phyloP scores from a whole-genome alignment of 2,113 vertebrate species.

The Okapia johnstoni region DNA sequence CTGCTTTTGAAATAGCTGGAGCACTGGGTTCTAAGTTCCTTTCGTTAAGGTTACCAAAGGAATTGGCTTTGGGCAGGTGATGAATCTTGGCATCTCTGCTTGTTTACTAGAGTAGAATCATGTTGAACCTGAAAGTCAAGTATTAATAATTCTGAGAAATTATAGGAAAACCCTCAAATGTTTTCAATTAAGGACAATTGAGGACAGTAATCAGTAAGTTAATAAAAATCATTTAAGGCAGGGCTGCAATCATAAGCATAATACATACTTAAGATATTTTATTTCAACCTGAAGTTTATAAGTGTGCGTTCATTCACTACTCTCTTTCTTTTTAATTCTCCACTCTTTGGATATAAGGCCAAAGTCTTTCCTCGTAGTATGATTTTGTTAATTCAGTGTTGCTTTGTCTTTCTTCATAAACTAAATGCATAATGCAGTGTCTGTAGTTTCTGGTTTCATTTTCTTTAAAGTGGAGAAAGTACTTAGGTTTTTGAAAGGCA shows the following conservation, averaged over 20 bases:
- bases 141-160: neutral
- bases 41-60: neutral
- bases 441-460: neutral
- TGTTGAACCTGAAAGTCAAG: constrained; percentile 12
- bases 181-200: neutral
- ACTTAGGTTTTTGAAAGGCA: constrained; percentile 15
- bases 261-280: neutral
- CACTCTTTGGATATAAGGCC: neutral
- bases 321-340: neutral
- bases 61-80: neutral
- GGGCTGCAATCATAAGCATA: neutral
- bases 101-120: neutral
- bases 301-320: neutral
- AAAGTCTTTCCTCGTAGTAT: neutral
- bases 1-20: constrained; percentile 4
- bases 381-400: neutral
- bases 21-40: neutral
- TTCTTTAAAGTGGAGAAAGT: neutral
- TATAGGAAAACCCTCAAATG: neutral
- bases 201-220: neutral
- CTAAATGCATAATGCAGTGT: neutral
- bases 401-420: neutral
- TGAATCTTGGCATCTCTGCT: neutral
- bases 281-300: neutral
- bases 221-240: neutral